A percentile compares a stretch with the other conserved stretches of the same genome.
These are phyloP conservation scores for Sebastiscus tertius DNA, from an alignment of 2,797 vertebrate genomes.

Conservation along the genomic window DNA sequence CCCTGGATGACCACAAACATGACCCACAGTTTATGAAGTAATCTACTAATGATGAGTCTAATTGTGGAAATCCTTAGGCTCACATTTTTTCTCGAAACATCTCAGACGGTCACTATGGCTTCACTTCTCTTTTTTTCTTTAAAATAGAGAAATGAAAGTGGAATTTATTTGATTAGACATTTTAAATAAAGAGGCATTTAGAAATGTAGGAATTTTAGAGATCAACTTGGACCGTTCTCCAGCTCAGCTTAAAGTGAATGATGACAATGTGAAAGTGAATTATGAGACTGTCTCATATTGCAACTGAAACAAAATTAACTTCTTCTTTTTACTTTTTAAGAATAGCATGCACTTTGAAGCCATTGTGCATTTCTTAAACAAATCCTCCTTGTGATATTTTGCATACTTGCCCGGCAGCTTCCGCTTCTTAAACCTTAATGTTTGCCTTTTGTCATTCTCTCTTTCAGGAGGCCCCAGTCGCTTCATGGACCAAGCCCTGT, in stretches of 20 bases:
- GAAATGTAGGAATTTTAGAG: not conserved
- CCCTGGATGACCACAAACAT: not conserved
- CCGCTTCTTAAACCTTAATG: not conserved
- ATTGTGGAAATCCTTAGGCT: not conserved
- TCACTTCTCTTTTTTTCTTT: slow-evolving; percentile 6
- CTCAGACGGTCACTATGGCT: not conserved
- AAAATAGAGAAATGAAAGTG: not conserved
- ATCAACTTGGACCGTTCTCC: not conserved
- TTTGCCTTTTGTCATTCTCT: slow-evolving; percentile 20
- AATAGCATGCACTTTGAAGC: not conserved
- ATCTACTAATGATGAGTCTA: not conserved
- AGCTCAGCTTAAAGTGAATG: not conserved
- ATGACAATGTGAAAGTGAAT: not conserved
- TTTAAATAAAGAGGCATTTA: not conserved
- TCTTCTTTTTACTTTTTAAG: not conserved
- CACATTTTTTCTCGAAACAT: not conserved
- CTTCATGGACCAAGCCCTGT: slow-evolving; percentile 97
- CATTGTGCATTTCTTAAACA: not conserved
- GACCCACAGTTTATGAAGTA: not conserved
- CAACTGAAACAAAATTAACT: not conserved
- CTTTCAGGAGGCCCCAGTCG: slow-evolving; percentile 90
- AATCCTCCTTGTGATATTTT: not conserved
- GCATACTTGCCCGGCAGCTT: not conserved
- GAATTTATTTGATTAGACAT: not conserved
- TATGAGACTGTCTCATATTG: not conserved